Conservation (phyloP, 2,797 vertebrate genomes). For the Sebastes ruberrimus region DNA sequence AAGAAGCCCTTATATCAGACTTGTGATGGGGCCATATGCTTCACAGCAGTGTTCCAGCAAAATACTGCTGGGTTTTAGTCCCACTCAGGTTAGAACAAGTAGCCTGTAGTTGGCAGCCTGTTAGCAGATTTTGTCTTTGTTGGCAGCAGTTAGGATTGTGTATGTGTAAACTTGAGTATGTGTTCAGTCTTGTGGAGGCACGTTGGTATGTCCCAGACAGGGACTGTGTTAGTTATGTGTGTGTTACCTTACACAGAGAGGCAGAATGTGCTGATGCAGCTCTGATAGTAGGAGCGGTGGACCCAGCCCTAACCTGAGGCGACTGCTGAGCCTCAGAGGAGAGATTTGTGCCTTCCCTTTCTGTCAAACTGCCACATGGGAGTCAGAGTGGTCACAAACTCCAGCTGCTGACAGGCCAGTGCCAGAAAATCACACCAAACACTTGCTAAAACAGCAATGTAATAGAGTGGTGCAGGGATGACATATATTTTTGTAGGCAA, state of each 20-base stretch:
- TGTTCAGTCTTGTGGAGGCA: slow-evolving; percentile 24
- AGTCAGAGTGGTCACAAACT: slow-evolving; percentile 6
- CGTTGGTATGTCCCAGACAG: background rate
- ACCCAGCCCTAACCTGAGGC: slow-evolving; percentile 56
- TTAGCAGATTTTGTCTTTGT: background rate
- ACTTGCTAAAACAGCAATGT: background rate
- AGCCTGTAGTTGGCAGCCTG: background rate
- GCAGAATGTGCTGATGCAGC: slow-evolving; percentile 72
- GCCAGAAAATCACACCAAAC: background rate
- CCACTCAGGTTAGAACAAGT: slow-evolving; percentile 26
- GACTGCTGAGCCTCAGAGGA: slow-evolving; percentile 20
- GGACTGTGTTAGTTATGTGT: background rate
- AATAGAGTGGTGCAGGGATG: too few species aligned
- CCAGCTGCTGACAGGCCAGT: background rate
- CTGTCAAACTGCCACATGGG: slow-evolving; percentile 38
- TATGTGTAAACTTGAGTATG: background rate
- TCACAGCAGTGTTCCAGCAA: background rate
- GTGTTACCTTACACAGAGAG: slow-evolving; percentile 46
- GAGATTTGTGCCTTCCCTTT: slow-evolving; percentile 28
- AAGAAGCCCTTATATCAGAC: background rate
- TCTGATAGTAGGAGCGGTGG: slow-evolving; percentile 30
- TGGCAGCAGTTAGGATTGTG: background rate
- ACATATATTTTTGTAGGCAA: too few species aligned
- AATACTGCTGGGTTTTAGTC: background rate
- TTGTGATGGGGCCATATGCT: background rate